Conservation (phyloP, 2,888 invertebrate genomes). For the Elmis aenea region DNA sequence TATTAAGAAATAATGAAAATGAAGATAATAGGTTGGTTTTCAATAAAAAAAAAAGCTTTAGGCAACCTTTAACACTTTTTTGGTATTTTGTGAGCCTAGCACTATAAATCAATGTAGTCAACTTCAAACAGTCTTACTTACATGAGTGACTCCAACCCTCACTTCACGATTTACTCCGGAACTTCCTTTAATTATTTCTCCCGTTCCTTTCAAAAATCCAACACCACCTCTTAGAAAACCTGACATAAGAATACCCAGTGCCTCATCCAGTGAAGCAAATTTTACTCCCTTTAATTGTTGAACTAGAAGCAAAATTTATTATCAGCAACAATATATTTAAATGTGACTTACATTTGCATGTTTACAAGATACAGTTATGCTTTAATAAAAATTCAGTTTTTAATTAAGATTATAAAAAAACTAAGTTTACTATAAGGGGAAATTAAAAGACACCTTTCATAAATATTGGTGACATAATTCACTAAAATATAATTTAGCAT, state of each 20-base stretch:
- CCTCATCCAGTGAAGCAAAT: conserved; percentile 82
- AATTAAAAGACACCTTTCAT: too few relatives aligned
- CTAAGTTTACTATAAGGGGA: too few relatives aligned
- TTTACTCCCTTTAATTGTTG: conserved; percentile 60
- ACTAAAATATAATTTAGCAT: background rate
- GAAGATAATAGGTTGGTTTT: too few relatives aligned
- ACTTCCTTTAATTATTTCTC: conserved; percentile 93
- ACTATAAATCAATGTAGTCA: background rate
- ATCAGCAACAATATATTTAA: too few relatives aligned
- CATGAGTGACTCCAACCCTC: conserved; percentile 94
- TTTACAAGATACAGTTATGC: too few relatives aligned
- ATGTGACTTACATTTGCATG: too few relatives aligned
- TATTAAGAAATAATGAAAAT: too few relatives aligned
- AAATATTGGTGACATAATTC: conserved; percentile 6
- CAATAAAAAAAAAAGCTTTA: too few relatives aligned
- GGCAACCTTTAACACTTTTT: too few relatives aligned
- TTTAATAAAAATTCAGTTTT: too few relatives aligned
- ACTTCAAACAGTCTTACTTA: conserved; percentile 51
- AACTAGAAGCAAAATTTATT: conserved; percentile 38
- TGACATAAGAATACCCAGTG: conserved; percentile 82
- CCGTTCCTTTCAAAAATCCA: conserved; percentile 87
- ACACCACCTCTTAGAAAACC: conserved; percentile 93
- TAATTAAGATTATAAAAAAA: too few relatives aligned
- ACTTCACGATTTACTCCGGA: conserved; percentile 93
- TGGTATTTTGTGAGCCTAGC: too few relatives aligned